Evolutionary conservation across 2,888 invertebrate genomes (phyloP).

Genomic region (Hypselothyrea guttata): DNA sequence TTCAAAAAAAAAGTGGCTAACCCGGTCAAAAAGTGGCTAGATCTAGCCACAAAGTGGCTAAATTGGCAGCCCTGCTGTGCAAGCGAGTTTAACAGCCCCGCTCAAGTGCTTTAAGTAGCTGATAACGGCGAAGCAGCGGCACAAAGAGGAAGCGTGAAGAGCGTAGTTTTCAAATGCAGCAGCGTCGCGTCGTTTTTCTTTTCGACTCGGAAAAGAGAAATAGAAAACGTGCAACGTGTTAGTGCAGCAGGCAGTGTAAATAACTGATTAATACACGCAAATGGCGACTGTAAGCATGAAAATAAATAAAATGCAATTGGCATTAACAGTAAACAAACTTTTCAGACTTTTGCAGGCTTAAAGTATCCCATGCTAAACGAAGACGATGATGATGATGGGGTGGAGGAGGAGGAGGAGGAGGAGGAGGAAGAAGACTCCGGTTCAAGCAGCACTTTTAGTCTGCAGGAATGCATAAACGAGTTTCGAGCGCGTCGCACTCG

Average conservation of each 20-base stretch:
- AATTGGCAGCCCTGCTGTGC: no score
- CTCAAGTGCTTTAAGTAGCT: conserved; percentile 23
- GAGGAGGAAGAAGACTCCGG: conserved; percentile 63
- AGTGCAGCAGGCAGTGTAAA: conserved; percentile 26
- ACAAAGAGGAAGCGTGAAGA: conserved; percentile 44
- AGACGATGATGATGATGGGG: conserved; percentile 21
- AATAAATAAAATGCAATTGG: neutral
- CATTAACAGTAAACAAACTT: conserved; percentile 38
- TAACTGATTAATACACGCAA: conserved; percentile 15
- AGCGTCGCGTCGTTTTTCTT: conserved; percentile 66
- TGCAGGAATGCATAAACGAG: conserved; percentile 80
- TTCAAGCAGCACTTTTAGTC: conserved; percentile 78
- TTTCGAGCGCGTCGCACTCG: conserved; percentile 78
- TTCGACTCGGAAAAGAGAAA: conserved; percentile 36
- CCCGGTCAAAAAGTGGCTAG: no score
- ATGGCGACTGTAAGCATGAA: conserved; percentile 56
- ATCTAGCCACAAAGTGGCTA: no score
- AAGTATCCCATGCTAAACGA: conserved; percentile 38
- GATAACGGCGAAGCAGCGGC: conserved; percentile 72
- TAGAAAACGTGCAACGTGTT: conserved; percentile 72
- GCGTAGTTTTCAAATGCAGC: conserved; percentile 52
- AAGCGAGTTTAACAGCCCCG: conserved; percentile 38
- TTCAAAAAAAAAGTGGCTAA: no score
- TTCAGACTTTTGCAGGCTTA: conserved; percentile 51
- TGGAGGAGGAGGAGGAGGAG: conserved; percentile 46